These are phyloP conservation scores for Macrophya annulata DNA, from an alignment of 2,888 invertebrate species.

Conservation along the genomic window DNA sequence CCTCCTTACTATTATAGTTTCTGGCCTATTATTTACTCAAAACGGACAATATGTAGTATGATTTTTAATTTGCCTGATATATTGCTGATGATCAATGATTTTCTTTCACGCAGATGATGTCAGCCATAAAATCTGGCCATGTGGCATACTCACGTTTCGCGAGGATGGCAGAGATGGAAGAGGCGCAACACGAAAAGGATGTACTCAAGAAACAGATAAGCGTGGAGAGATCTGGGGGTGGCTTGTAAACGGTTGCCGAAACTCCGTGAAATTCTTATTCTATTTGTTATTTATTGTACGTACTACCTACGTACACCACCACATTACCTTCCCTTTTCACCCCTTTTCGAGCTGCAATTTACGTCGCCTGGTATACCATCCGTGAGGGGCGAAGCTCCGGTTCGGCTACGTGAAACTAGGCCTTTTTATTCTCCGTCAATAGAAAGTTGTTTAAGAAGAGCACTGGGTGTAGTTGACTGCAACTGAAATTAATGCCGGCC, in stretches of 20 bases:
- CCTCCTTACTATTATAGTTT: neutral
- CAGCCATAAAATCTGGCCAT: constrained; percentile 97
- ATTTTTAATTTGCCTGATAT: neutral
- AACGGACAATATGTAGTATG: neutral
- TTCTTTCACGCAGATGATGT: constrained; percentile 92
- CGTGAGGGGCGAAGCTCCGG: neutral
- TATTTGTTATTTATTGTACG: constrained; percentile 49
- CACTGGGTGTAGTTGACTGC: neutral
- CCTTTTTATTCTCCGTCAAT: neutral
- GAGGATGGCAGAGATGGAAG: constrained; percentile 95
- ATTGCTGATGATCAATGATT: neutral
- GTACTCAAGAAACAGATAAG: constrained; percentile 88
- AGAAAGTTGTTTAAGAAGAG: neutral
- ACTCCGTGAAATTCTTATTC: neutral
- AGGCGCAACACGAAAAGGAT: constrained; percentile 90
- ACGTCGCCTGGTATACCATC: neutral
- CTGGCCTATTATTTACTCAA: neutral
- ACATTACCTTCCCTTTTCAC: neutral
- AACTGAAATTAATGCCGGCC: neutral
- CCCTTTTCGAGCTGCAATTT: neutral
- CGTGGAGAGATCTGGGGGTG: constrained; percentile 97
- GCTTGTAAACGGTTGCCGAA: constrained; percentile 84
- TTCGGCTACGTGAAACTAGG: neutral
- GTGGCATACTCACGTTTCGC: constrained; percentile 98
- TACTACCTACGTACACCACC: constrained; percentile 13